Base-by-base conservation (phyloP, 1,140 invertebrate species). In the Goniozus legneri region DNA sequence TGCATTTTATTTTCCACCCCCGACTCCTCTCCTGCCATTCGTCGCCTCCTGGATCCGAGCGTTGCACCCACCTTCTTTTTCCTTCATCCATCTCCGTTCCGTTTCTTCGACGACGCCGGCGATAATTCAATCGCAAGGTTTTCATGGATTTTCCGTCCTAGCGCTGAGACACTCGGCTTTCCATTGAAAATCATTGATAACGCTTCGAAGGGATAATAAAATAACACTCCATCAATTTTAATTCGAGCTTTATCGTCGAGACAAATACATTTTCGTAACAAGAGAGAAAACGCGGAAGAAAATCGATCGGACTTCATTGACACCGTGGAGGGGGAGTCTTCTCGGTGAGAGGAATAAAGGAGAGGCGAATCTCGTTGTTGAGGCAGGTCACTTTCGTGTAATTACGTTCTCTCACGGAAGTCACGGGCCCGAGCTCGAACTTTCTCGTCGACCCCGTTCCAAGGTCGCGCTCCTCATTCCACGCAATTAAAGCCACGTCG, bases 371-470 rank as follows among this genome's bases (percentile, higher is more conserved):
- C 36, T 60, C 56, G n/a, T 47, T 34, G 54, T 68, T 68, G 63
- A 41, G 64, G 60, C 50, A 69, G 65, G 67, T 68, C 65, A 66
- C 50, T 65, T 52, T 44, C 53, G 58, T n/a, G n/a, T 65, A 67
- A 69, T 67, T 68, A 67, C 64, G 54, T 64, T 35, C 53, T 64
- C 58, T 61, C 64, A 67, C 64, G 64, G 44, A 69, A 68, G 55
- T 66, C 55, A 43, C 56, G 38, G 38, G 52, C n/a, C n/a, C n/a
- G 43, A 50, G 47, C 58, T 61, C 49, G 53, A 64, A 63, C 58
- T 58, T 53, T 27, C 33, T 33, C 47, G 47, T 54, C 32, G 31
- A 37, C n/a, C 52, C 58, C 47, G 53, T 54, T 54, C 59, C 62
- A 69, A 63, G 55, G 62, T 64, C 58, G 54, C 3, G 7, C 32